A percentile compares a stretch with the other conserved stretches of the same genome.
phyloP scores from a whole-genome alignment of 2,888 invertebrate genomes.

The Pegoplata infirma region DNA sequence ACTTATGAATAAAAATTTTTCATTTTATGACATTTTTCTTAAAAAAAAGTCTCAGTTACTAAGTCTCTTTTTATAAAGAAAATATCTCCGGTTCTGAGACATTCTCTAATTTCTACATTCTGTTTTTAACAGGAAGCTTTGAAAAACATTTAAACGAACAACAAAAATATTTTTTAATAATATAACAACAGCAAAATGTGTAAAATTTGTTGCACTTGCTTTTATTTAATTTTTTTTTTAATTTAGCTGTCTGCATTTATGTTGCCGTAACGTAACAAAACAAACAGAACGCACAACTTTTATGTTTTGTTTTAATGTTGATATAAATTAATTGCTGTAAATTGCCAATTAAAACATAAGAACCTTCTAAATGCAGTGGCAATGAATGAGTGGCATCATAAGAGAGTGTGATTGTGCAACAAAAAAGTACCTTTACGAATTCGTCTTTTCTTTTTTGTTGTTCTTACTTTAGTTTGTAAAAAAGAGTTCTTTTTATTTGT shows the following conservation, averaged over 20 bases:
- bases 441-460: neutral
- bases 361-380: conserved; percentile 52
- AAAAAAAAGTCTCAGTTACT: too few relatives aligned
- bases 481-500: conserved; percentile 27
- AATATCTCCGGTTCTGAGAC: too few relatives aligned
- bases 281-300: conserved; percentile 11
- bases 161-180: too few relatives aligned
- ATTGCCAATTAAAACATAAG: conserved; percentile 62
- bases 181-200: too few relatives aligned
- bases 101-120: too few relatives aligned
- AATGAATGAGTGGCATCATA: neutral
- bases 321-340: conserved; percentile 62
- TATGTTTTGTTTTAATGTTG: conserved; percentile 47
- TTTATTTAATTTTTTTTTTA: too few relatives aligned
- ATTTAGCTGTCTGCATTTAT: neutral
- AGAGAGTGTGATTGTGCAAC: neutral
- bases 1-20: too few relatives aligned
- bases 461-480: neutral
- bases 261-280: conserved; percentile 5
- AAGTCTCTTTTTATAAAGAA: too few relatives aligned
- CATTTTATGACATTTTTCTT: too few relatives aligned
- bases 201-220: conserved; percentile 21
- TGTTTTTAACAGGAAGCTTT: too few relatives aligned
- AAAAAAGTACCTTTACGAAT: neutral
- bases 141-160: too few relatives aligned